Evolutionary conservation across 1,140 invertebrate genomes (phyloP), one percentile per base, ranked within the genome.

Genomic region (Caenorhabditis remanei): DNA sequence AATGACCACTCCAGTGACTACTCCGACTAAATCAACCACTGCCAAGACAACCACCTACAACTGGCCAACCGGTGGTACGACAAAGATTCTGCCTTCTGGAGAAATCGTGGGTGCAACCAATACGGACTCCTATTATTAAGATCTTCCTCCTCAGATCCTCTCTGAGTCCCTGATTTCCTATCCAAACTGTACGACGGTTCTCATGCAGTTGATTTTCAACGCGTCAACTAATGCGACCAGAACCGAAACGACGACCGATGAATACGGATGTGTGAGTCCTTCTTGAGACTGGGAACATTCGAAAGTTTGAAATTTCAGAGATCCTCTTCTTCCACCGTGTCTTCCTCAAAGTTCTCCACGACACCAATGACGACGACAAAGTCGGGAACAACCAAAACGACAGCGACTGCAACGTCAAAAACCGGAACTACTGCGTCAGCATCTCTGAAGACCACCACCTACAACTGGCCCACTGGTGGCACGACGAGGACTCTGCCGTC

Each of bases 401-500:
- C n/a, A n/a, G n/a, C n/a, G n/a, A n/a, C n/a, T n/a, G n/a, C n/a
- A 2, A 32, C 32, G 0, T 32, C 32, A 2, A 32, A 32, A 32
- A 32, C 32, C 9, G 24, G 5, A 8, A 21, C 71, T 6, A 24
- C n/a, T 14, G 4, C 6, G 4, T 21, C 19, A 21, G 9, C 21
- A 21, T n/a, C 56, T n/a, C 8, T 8, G 7, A n/a, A 8, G 5
- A 79, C 67, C 16, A 75, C 67, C 41, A 75, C 67, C 2, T 75
- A 46, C 41, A 75, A 75, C 67, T 75, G 67, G 67, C 67, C 67
- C 46, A 75, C 67, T 19, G 67, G 43, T n/a, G 67, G 67, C 19
- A 75, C 67, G 7, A 75, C 67, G 14, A 14, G 67, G 19, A 9
- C 19, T 46, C 67, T 75, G 4, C 43, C 67, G 19, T 75, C 67